Evolutionary conservation across 2,888 invertebrate species (phyloP).

Genomic region (Sympetrum striolatum): DNA sequence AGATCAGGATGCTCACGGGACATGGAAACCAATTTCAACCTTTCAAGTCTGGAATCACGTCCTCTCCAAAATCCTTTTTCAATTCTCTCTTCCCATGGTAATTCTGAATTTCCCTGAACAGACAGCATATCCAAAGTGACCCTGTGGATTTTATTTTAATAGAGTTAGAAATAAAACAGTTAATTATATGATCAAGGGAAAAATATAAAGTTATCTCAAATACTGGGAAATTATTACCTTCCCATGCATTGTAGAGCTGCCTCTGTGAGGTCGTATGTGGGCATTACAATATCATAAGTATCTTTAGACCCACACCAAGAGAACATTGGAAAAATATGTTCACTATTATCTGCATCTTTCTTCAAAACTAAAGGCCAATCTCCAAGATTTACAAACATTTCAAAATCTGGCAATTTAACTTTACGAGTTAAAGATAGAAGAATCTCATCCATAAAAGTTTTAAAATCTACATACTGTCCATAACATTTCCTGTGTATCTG

Average conservation of each 20-base stretch:
- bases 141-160: conserved; percentile 60
- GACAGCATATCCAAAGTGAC: conserved; percentile 90
- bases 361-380: conserved; percentile 87
- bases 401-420: conserved; percentile 82
- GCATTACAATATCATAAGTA: conserved; percentile 87
- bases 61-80: conserved; percentile 90
- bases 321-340: conserved; percentile 77
- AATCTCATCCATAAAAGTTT: conserved; percentile 92
- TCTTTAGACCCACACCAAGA: conserved; percentile 96
- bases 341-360: conserved; percentile 59
- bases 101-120: conserved; percentile 79
- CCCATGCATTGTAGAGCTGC: conserved; percentile 93
- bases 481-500: conserved; percentile 85
- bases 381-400: conserved; percentile 91
- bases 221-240: conserved; percentile 64
- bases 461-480: conserved; percentile 94
- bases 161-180: neutral
- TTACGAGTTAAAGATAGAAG: conserved; percentile 82
- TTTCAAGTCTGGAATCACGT: conserved; percentile 85
- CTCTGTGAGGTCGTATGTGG: conserved; percentile 94
- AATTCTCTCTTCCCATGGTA: conserved; percentile 76
- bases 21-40: conserved; percentile 82
- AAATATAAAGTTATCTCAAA: neutral
- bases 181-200: neutral
- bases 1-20: conserved; percentile 77